These are phyloP conservation scores for Tychaedon coryphoeus DNA, from an alignment of 2,113 vertebrate genomes.

Conservation along the genomic window DNA sequence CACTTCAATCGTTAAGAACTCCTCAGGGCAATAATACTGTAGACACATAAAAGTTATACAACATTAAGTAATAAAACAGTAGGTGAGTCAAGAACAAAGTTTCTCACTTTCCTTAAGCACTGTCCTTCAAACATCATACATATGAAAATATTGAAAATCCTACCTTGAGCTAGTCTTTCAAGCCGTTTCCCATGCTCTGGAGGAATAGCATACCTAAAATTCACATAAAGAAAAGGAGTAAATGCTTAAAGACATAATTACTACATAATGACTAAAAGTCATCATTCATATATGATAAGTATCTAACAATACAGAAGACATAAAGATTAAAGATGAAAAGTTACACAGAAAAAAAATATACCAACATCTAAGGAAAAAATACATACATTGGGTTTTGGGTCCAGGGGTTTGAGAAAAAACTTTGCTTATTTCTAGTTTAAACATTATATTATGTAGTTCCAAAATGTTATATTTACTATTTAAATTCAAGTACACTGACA, in stretches of 20 bases:
- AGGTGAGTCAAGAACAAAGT: not conserved
- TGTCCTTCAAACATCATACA: not conserved
- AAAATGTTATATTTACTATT: not conserved
- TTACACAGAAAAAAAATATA: not conserved
- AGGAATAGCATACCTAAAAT: conserved; percentile 92
- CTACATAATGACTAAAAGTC: not conserved
- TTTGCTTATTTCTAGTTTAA: not conserved
- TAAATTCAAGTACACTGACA: not conserved
- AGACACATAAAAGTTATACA: not conserved
- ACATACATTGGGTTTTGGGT: not conserved
- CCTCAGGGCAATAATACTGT: not conserved
- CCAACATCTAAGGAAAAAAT: not conserved
- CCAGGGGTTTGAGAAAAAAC: not conserved
- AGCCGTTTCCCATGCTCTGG: conserved; percentile 94
- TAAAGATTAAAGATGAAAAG: not conserved
- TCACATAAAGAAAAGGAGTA: conserved; percentile 39
- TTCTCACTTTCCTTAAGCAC: not conserved
- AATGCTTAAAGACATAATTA: not conserved
- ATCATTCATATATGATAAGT: not conserved
- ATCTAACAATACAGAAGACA: not conserved
- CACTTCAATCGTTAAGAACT: not conserved
- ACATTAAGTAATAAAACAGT: not conserved
- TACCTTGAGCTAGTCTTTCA: conserved; percentile 95
- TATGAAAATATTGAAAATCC: not conserved
- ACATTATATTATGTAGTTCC: not conserved